These are phyloP conservation scores for Chaetorhynchus papuensis DNA, from an alignment of 2,113 vertebrate species.

Conservation along the genomic window DNA sequence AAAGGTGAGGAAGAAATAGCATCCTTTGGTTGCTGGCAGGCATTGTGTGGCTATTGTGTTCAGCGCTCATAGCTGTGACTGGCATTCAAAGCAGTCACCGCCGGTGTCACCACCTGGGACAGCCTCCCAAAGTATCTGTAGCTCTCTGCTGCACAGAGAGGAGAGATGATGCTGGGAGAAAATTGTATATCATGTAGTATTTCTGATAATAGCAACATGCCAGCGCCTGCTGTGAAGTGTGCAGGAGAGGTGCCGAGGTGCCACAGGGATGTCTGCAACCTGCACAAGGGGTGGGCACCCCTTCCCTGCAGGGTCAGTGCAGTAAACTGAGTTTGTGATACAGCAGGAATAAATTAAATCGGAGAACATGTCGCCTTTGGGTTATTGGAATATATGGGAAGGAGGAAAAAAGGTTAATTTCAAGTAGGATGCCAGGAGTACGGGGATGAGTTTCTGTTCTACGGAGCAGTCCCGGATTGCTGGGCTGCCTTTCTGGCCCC, in stretches of 20 bases:
- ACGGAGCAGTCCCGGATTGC: background rate
- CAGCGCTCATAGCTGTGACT: background rate
- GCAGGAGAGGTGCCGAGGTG: background rate
- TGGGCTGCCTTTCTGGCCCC: background rate
- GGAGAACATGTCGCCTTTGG: background rate
- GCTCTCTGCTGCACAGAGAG: background rate
- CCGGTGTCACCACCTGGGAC: background rate
- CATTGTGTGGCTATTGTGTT: background rate
- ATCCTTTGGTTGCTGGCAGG: background rate
- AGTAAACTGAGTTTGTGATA: background rate
- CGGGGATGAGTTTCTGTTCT: accelerated
- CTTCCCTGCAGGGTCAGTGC: background rate
- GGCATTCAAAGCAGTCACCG: background rate
- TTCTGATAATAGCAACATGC: background rate
- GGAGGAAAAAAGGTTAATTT: background rate
- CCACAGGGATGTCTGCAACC: background rate
- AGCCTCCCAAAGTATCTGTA: background rate
- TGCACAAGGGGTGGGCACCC: background rate
- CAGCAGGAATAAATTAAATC: background rate
- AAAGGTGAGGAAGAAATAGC: background rate
- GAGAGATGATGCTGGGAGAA: background rate
- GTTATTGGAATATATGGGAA: background rate
- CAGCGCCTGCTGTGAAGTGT: background rate
- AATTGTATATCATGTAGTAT: background rate
- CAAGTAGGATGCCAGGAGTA: background rate